These are phyloP conservation scores for Vimba vimba DNA, from an alignment of 2,113 vertebrate species.

Conservation along the genomic window DNA sequence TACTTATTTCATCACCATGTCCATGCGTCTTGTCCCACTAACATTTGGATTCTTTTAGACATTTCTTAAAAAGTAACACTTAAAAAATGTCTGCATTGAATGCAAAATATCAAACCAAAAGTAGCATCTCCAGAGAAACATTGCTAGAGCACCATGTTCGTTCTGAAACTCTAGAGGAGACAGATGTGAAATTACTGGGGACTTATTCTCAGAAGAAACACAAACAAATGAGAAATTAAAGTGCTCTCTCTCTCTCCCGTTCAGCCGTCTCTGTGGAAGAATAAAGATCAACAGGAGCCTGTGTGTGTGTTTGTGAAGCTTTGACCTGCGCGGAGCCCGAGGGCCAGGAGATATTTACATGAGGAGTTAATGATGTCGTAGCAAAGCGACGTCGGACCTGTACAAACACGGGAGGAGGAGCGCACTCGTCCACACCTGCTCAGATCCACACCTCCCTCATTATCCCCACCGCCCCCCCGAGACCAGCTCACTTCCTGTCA, in stretches of 20 bases:
- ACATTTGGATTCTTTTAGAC: no score
- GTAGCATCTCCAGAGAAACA: no score
- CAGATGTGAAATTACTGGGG: neutral
- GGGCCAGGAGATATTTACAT: slow-evolving; percentile 62
- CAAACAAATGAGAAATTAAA: neutral
- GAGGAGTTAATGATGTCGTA: slow-evolving; percentile 59
- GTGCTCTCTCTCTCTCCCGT: neutral
- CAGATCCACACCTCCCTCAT: slow-evolving; percentile 6
- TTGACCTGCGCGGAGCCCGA: slow-evolving; percentile 60
- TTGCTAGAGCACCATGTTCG: neutral
- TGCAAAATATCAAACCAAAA: no score
- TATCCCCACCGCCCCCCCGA: slow-evolving; percentile 56
- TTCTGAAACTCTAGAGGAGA: neutral
- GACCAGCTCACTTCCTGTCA: slow-evolving; percentile 76
- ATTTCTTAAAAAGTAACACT: no score
- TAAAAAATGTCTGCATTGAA: no score
- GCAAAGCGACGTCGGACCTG: slow-evolving; percentile 51
- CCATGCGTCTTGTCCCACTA: no score
- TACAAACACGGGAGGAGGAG: slow-evolving; percentile 49
- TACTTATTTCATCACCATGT: no score
- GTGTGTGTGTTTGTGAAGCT: slow-evolving; percentile 55
- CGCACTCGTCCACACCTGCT: slow-evolving; percentile 36
- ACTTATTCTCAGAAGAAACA: neutral
- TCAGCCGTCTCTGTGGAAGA: neutral
- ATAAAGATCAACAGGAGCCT: slow-evolving; percentile 25